Evolutionary conservation across 2,888 invertebrate species (phyloP), one percentile per base, ranked within the genome.

Genomic region (Caenorhabditis becei): DNA sequence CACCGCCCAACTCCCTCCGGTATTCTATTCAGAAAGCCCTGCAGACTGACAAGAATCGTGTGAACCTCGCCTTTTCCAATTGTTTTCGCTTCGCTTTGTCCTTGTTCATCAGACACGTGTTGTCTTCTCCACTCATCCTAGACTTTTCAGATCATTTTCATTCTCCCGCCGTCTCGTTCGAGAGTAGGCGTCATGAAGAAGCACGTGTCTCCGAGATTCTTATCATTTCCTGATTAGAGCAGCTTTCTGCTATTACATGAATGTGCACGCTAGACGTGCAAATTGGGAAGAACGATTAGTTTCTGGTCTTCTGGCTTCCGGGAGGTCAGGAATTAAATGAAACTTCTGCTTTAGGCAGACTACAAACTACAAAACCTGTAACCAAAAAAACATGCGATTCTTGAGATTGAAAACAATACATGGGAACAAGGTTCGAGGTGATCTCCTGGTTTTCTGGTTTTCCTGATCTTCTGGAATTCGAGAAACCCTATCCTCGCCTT

Each of bases 31-130:
- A 37, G 37, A 58, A 58, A 35, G 20, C 2, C 11, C 58, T 35
- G 58, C 37, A 58, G 58, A 58, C 58, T 37, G 58, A 58, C n/a
- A 54, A 18, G 23, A 35, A 20, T 58, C 58, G 58, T 58, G 37
- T 20, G 54, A 54, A 54, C 24, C 26, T n/a, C 23, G n/a, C 20
- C 20, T 58, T 58, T 11, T 37, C 20, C 35, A 18, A 8, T 58
- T 58, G 26, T 58, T 58, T 49, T 49, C 49, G 10, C 20, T 20
- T 20, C 49, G 41, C 14, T 32, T 41, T 41, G 41, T 41, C 41
- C 41, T 41, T 41, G 41, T 41, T 41, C 41, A 41, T 41, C 41
- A 16, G 32, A 32, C 32, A n/a, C n/a, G 4, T 32, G 32, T 32
- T 32, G 32, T 32, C 32, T 41, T 41, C 14, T 3, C 16, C 41